Percentiles rank a stretch among this genome's conserved stretches.
Evolutionary conservation across 2,113 vertebrate genomes (phyloP).

Genomic region (Neotragus pygmaeus): DNA sequence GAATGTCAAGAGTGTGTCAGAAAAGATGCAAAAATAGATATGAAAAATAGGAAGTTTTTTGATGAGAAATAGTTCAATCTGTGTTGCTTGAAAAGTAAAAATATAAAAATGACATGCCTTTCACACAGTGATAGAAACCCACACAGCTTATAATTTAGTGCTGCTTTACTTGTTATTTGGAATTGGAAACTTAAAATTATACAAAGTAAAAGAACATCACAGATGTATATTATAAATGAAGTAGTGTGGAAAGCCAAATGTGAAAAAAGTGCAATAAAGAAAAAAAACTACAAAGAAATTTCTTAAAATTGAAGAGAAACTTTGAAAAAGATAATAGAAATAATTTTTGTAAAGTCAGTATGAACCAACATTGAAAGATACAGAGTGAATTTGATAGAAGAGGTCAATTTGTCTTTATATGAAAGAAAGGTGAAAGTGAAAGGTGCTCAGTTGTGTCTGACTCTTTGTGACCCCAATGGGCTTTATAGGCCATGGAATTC

Average conservation of each 20-base stretch:
- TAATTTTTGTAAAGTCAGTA: not conserved
- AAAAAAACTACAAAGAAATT: not conserved
- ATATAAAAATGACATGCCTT: not conserved
- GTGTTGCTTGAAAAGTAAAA: constrained; percentile 35
- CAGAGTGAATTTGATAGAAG: not conserved
- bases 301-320: not conserved
- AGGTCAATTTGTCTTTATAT: not conserved
- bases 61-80: not conserved
- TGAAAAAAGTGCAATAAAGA: not conserved
- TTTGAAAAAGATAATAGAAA: not conserved
- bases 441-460: not conserved
- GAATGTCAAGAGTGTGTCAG: constrained; percentile 20
- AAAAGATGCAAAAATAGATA: constrained; percentile 39
- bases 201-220: not conserved
- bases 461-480: not conserved
- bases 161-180: not conserved
- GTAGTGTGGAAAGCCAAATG: not conserved
- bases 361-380: not conserved
- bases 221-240: not conserved
- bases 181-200: constrained; percentile 29
- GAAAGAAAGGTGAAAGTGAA: not conserved
- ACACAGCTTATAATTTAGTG: not conserved
- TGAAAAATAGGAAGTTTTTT: constrained; percentile 33
- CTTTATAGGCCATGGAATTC: not conserved
- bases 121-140: not conserved